These are phyloP conservation scores for Diglossa brunneiventris DNA, from an alignment of 2,113 vertebrate genomes.

Conservation along the genomic window DNA sequence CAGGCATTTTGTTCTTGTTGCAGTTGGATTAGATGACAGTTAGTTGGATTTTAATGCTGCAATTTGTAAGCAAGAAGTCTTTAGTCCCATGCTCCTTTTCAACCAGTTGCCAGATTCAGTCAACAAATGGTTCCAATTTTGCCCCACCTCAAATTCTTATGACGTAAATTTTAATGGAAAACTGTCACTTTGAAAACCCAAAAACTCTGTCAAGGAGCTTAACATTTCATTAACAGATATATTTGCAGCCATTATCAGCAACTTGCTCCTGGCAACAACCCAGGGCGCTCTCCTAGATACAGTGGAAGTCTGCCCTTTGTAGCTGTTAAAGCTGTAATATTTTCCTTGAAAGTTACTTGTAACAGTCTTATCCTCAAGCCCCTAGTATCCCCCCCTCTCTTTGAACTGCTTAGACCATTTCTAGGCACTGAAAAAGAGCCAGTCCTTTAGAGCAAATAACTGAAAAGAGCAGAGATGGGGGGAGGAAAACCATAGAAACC, in stretches of 20 bases:
- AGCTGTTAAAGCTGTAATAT: not conserved
- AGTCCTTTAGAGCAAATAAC: not conserved
- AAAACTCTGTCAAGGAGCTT: not conserved
- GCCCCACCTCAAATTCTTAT: not conserved
- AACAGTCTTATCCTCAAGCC: not conserved
- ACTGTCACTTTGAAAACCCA: not conserved
- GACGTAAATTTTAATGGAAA: slow-evolving; percentile 14
- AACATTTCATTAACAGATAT: slow-evolving; percentile 1
- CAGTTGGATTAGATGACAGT: not conserved
- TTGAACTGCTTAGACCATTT: slow-evolving; percentile 6
- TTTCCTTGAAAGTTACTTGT: slow-evolving; percentile 20
- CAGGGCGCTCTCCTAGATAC: not conserved
- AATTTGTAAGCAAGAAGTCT: not conserved
- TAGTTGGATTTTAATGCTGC: not conserved
- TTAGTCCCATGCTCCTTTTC: not conserved
- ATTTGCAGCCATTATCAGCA: slow-evolving; percentile 25
- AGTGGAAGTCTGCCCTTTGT: not conserved
- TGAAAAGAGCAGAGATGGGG: not conserved
- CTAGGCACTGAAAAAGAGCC: not conserved
- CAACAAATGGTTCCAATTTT: slow-evolving; percentile 30
- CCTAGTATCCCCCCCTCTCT: not conserved
- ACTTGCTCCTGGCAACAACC: not conserved
- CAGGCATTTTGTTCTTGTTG: not conserved
- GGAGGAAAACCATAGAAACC: not conserved
- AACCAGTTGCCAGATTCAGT: not conserved